These are phyloP conservation scores for Chrysodeixis includens DNA, from an alignment of 2,888 invertebrate genomes.

Conservation along the genomic window DNA sequence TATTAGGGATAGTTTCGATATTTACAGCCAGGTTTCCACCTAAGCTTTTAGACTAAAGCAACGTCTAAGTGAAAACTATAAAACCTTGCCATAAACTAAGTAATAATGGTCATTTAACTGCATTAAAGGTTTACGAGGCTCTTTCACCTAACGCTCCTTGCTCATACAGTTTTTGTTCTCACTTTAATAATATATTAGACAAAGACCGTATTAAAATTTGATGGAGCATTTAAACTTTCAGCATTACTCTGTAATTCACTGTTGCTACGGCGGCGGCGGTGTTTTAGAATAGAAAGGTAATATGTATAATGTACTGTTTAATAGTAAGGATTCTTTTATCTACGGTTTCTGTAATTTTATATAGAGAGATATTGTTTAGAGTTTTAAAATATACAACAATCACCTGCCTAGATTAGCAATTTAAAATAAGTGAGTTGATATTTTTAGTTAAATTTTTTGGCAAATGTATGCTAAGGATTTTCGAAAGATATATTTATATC, in stretches of 20 bases:
- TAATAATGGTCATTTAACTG: conserved; percentile 46
- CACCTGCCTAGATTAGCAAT: too few relatives aligned
- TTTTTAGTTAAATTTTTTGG: too few relatives aligned
- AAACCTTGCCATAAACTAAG: conserved; percentile 43
- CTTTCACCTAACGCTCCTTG: conserved; percentile 23
- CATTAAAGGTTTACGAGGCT: conserved; percentile 45
- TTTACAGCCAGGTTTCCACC: background rate
- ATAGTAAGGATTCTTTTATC: background rate
- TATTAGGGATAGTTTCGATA: conserved; percentile 3
- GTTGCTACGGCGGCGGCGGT: background rate
- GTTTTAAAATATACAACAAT: too few relatives aligned
- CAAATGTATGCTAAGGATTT: background rate
- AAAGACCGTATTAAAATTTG: conserved; percentile 43
- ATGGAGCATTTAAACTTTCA: conserved; percentile 27
- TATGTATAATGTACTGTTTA: background rate
- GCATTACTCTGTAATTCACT: conserved; percentile 10
- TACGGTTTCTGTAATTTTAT: background rate
- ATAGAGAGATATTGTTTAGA: too few relatives aligned
- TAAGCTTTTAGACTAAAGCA: conserved; percentile 13
- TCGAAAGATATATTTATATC: background rate
- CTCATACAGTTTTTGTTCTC: conserved; percentile 32
- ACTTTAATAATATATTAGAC: conserved; percentile 46
- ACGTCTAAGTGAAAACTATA: conserved; percentile 41
- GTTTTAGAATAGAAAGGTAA: background rate
- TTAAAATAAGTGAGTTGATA: too few relatives aligned